Evolutionary conservation across 2,797 vertebrate genomes (phyloP).

Genomic region (Clarias laeviceps): DNA sequence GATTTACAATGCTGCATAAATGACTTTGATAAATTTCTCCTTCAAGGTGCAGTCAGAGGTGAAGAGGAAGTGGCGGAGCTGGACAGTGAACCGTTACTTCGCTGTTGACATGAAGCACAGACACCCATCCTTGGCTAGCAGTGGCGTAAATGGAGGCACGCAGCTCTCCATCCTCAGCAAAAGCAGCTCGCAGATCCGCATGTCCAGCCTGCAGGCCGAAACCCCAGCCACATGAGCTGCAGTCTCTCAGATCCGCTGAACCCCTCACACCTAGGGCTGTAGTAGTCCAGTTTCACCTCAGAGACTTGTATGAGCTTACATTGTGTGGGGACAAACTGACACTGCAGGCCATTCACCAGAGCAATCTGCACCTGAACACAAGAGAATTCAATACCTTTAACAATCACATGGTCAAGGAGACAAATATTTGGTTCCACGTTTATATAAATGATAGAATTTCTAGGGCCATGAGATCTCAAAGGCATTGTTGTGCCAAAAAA

Average conservation of each 20-base stretch:
- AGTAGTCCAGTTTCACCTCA: constrained; percentile 35
- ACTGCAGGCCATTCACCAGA: constrained; percentile 2
- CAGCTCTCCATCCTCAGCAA: constrained; percentile 99
- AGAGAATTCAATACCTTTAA: background rate
- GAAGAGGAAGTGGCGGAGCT: constrained; percentile 99
- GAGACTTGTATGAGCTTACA: constrained; percentile 19
- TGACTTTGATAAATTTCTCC: constrained; percentile 85
- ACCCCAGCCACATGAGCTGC: constrained; percentile 56
- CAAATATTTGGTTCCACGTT: background rate
- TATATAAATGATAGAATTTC: background rate
- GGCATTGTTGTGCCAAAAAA: background rate
- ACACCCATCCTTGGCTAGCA: constrained; percentile 97
- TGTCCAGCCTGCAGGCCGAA: constrained; percentile 95
- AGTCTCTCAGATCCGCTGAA: constrained; percentile 8
- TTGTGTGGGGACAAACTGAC: constrained; percentile 9
- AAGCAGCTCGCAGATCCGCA: constrained; percentile 99
- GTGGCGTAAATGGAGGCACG: constrained; percentile 95
- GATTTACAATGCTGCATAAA: constrained; percentile 64
- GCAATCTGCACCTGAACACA: constrained; percentile 9
- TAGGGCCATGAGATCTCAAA: background rate
- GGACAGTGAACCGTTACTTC: constrained; percentile 99
- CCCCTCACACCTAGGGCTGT: constrained; percentile 42
- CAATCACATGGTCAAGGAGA: background rate
- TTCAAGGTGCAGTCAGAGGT: constrained; percentile 98
- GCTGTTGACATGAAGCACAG: constrained; percentile 97